These are phyloP conservation scores for Listronotus oregonensis DNA, from an alignment of 1,140 invertebrate genomes.

Conservation along the genomic window DNA sequence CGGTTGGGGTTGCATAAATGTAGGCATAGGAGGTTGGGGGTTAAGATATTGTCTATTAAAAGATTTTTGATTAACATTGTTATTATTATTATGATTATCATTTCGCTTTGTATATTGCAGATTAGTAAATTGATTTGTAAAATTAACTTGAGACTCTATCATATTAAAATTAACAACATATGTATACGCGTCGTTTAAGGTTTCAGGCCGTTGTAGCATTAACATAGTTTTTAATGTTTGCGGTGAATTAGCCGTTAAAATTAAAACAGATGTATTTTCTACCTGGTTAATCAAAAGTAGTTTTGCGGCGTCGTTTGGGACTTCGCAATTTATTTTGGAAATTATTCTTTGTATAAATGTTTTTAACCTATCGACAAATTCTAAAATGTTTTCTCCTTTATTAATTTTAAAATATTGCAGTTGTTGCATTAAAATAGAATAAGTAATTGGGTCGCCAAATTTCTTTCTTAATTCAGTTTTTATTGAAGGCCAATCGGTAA, in stretches of 20 bases:
- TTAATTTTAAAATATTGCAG: slow-evolving; percentile 18
- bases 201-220: slow-evolving; percentile 1
- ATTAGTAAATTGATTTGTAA: not conserved
- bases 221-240: slow-evolving; percentile 3
- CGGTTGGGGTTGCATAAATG: too few species aligned
- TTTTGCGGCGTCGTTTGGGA: not conserved
- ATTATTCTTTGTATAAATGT: slow-evolving; percentile 11
- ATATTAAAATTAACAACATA: too few species aligned
- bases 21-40: too few species aligned
- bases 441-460: slow-evolving; percentile 14
- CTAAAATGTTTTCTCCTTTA: slow-evolving; percentile 12
- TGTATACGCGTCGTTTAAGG: not conserved
- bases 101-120: not conserved
- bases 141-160: slow-evolving; percentile 8
- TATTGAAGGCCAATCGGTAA: slow-evolving; percentile 6
- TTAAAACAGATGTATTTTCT: slow-evolving; percentile 17
- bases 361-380: slow-evolving; percentile 18
- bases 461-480: slow-evolving; percentile 18
- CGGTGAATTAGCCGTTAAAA: slow-evolving; percentile 3
- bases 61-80: not conserved
- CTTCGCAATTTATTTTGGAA: slow-evolving; percentile 10
- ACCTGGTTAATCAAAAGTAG: not conserved
- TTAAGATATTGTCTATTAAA: too few species aligned
- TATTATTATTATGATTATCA: not conserved
- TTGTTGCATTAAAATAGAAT: slow-evolving; percentile 9